Evolutionary conservation across 1,140 invertebrate genomes (phyloP), one percentile per base, ranked within the genome.

Genomic region (Plectrocnemia conspersa): DNA sequence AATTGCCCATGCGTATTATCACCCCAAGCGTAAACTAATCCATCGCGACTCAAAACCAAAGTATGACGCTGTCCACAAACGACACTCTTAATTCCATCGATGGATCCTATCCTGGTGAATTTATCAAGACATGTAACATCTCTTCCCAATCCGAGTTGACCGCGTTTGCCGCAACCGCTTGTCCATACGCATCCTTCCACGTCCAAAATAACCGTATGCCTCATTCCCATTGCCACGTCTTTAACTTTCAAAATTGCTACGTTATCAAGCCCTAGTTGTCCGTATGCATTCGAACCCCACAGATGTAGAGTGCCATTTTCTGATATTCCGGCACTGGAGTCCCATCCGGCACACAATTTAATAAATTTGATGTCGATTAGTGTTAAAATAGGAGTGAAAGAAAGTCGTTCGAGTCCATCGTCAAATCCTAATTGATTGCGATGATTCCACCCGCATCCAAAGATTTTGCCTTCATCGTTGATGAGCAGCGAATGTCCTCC

Each of bases 381-480:
- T 35, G 70, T 68, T 70, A 76, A 80, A 45, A 77, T 72, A 59
- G 75, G 73, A 55, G 75, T 71, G 66, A 75, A 82, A 49, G 60
- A 79, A 64, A 68, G 64, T n/a, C 65, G 78, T 15, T 38, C 38
- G 58, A 68, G 78, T 70, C 64, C 66, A 6, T 52, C 61, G 45
- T 68, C 63, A 16, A 81, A 68, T 13, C 86, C 91, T 15, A 89
- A 64, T 70, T 94, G 91, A 1, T 85, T 84, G 66, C 82, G 85
- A 62, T 82, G 81, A 72, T 93, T 95, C 85, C 87, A 91, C 3
- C 93, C 92, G 76, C 90, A 94, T 27, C 83, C 78, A 66, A 84
- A 92, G 7, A 93, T 65, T 58, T 80, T 80, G 9, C 84, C 85
- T 36, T 78, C 72, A 33, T 71, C 69, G 60, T 83, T 79, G 16